Evolutionary conservation across 2,797 vertebrate genomes (phyloP).

Genomic region (Cygnus olor): DNA sequence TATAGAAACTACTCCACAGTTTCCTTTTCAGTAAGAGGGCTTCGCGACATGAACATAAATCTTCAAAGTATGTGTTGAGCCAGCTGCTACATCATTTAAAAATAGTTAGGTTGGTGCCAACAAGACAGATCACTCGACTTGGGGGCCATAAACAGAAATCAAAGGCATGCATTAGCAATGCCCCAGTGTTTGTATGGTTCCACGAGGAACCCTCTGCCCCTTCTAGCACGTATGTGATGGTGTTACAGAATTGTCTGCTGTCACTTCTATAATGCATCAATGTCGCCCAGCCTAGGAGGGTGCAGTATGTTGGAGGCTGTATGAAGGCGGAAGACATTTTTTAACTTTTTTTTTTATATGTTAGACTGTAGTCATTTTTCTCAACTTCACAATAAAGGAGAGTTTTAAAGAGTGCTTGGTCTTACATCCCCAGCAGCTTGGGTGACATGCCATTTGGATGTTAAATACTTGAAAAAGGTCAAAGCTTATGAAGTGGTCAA

Average conservation of each 20-base stretch:
- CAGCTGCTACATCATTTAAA: slow-evolving; percentile 77
- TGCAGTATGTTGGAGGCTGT: background rate
- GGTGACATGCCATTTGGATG: slow-evolving; percentile 26
- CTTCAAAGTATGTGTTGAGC: slow-evolving; percentile 70
- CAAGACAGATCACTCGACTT: slow-evolving; percentile 70
- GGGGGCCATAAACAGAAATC: slow-evolving; percentile 69
- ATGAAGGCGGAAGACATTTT: background rate
- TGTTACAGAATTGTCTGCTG: slow-evolving; percentile 33
- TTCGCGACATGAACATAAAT: slow-evolving; percentile 53
- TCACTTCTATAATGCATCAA: slow-evolving; percentile 2
- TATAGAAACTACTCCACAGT: slow-evolving; percentile 39
- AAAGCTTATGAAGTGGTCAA: slow-evolving; percentile 53
- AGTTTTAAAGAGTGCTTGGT: background rate
- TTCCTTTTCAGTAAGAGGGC: slow-evolving; percentile 43
- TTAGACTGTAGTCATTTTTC: background rate
- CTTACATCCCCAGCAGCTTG: background rate
- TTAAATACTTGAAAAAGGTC: slow-evolving; percentile 33
- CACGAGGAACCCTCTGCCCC: background rate
- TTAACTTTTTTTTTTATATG: background rate
- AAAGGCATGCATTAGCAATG: slow-evolving; percentile 56
- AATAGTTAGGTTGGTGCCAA: slow-evolving; percentile 77
- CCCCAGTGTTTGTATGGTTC: slow-evolving; percentile 47
- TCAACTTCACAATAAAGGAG: background rate
- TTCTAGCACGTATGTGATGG: slow-evolving; percentile 31
- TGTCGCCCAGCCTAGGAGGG: slow-evolving; percentile 5